Evolutionary conservation across 2,797 vertebrate species (phyloP), one percentile per base, ranked within the genome.

Genomic region (Notolepis coatsorum): DNA sequence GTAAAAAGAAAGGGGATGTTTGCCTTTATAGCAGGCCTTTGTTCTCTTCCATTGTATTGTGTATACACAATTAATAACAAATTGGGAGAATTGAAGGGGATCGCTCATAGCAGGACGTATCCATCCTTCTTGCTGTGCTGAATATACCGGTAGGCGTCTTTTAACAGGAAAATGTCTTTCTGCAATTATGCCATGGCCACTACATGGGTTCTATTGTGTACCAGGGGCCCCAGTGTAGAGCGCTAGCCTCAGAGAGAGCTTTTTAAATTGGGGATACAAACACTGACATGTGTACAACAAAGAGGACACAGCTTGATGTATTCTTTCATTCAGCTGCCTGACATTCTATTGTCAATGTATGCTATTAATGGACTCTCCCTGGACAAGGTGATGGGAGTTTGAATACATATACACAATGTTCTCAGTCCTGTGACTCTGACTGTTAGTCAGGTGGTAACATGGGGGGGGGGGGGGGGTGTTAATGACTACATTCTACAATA

Each of bases 341-440:
- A 63, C 71, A 65, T 76, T 54, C 61, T 71, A 23, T 54, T 73
- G 51, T 64, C 62, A 55, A 30, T 15, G 23, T 27, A 31, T 47
- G 37, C 39, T 75, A 72, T 58, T 71, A 73, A 79, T 49, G 41
- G 71, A 68, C 49, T 75, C 50, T 59, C 48, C 53, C 65, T 21
- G 48, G 30, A 53, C 35, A 39, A 25, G 9, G 35, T 38, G 48
- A 61, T 51, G 50, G 13, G 47, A 21, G 50, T 18, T 54, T 50
- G 64, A 50, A 55, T 46, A 39, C n/a, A 3, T 13, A 62, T 64
- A 62, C 52, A 50, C 35, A 10, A 7, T 33, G 18, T 33, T 67
- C 15, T 50, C 31, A 65, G 47, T 63, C 5, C 1, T 41, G 33
- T 35, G 33, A 2, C 33, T 13, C 33, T 12, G 3, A 13, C 33